Conservation (phyloP, 2,888 invertebrate genomes). For the Andrena trimmerana region DNA sequence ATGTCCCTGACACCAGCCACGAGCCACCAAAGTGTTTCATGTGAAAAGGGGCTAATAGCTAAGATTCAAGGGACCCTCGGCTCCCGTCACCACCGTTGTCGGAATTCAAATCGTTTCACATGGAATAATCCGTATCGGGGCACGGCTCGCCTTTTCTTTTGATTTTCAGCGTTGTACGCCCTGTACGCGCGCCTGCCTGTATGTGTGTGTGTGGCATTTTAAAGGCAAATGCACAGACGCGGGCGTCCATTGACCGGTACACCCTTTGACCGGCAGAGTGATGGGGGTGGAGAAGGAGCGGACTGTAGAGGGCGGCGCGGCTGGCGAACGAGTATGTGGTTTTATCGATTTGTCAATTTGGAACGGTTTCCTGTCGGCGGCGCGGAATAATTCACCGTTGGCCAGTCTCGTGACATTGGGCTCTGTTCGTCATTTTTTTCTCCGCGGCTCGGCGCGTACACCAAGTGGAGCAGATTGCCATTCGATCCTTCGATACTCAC, state of each 20-base stretch:
- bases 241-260: constrained; percentile 12
- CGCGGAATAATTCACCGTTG: constrained; percentile 60
- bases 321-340: constrained; percentile 43
- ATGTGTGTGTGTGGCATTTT: constrained; percentile 12
- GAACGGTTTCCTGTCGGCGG: constrained; percentile 57
- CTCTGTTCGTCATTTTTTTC: constrained; percentile 7
- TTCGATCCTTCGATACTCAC: constrained; percentile 15
- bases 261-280: constrained; percentile 38
- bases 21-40: too few relatives aligned
- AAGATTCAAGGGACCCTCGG: neutral
- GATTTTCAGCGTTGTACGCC: constrained; percentile 10
- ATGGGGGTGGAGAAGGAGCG: constrained; percentile 2
- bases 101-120: neutral
- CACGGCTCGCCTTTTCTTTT: neutral
- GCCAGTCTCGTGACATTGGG: constrained; percentile 25
- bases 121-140: neutral
- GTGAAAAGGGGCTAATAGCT: neutral
- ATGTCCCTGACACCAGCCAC: too few relatives aligned
- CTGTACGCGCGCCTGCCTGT: neutral
- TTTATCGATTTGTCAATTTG: constrained; percentile 69
- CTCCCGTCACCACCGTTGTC: neutral
- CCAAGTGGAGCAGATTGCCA: neutral
- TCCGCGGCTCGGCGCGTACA: neutral
- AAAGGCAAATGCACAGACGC: constrained; percentile 19
- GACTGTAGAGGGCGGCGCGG: neutral